Evolutionary conservation across 2,888 invertebrate species (phyloP).

Genomic region (Macaria liturata): DNA sequence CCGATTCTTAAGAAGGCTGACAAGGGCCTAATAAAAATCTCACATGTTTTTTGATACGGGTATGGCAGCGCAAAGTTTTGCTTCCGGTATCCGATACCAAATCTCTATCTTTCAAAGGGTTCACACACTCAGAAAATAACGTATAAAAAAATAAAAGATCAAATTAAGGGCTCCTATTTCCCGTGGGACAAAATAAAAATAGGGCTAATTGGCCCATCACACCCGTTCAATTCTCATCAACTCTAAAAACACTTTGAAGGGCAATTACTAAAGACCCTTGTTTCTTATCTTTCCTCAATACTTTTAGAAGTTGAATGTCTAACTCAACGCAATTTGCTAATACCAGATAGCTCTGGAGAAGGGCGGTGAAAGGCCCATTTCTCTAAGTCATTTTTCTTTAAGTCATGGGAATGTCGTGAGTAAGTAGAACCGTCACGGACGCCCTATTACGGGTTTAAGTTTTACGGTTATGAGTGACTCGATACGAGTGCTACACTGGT

Average conservation of each 20-base stretch:
- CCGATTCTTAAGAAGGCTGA: conserved; percentile 41
- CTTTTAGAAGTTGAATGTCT: conserved; percentile 58
- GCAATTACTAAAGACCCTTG: conserved; percentile 22
- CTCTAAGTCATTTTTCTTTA: conserved; percentile 63
- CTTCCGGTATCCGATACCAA: conserved; percentile 28
- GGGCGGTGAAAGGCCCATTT: conserved; percentile 70
- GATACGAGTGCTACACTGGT: conserved; percentile 16
- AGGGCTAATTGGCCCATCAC: conserved; percentile 54
- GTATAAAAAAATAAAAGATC: conserved; percentile 30
- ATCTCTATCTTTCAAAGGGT: conserved; percentile 19
- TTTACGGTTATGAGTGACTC: conserved; percentile 38
- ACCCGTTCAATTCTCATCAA: conserved; percentile 58
- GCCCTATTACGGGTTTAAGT: conserved; percentile 54
- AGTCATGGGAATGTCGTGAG: conserved; percentile 36
- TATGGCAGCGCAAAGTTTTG: conserved; percentile 50
- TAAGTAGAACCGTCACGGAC: conserved; percentile 47
- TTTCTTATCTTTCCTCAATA: conserved; percentile 59
- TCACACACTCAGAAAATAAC: conserved; percentile 22
- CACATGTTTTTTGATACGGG: conserved; percentile 51
- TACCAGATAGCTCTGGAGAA: conserved; percentile 67
- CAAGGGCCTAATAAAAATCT: conserved; percentile 45
- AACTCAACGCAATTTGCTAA: conserved; percentile 76
- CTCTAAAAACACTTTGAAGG: conserved; percentile 55
- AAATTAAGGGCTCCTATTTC: conserved; percentile 37
- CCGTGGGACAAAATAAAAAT: conserved; percentile 39